Evolutionary conservation across 2,797 vertebrate species (phyloP), one percentile per base, ranked within the genome.

Genomic region (Antennarius maculatus): DNA sequence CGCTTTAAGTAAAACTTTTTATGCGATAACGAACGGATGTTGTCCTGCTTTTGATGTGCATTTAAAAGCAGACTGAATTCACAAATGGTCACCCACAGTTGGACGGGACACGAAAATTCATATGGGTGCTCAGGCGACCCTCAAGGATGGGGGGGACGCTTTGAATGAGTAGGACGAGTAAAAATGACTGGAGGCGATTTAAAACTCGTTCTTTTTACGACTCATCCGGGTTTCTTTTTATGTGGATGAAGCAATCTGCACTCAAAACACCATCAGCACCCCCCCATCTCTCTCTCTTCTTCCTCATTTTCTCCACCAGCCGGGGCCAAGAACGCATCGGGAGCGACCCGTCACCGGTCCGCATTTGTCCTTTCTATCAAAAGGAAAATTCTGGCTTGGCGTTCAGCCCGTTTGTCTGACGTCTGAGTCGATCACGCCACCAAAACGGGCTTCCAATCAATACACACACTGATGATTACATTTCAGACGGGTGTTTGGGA

Each of bases 401-500:
- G 18, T 56, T 76, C 54, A 12, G 76, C 53, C 77, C 88, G 72
- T 90, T 86, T 90, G 83, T 86, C 80, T 76, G 68, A 54, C 27
- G 7, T 76, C 80, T 56, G 64, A 85, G 85, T 82, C 84, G 84
- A 77, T 79, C 83, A 59, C 56, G 39, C 59, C 75, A 50, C 71
- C 84, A 87, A 23, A 83, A 84, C 77, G 83, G 78, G 66, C 79
- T 71, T 61, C 79, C 60, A 80, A 74, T 83, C 71, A 74, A 69
- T 66, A 73, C 81, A 86, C 84, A 87, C 81, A 78, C 2, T 56
- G 76, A 81, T 86, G 80, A 89, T 89, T 87, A 82, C 77, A 80
- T 78, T 85, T 83, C 80, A 77, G 78, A 71, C 54, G 88, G 72
- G 51, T 81, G 53, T 87, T 89, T 82, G 83, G 74, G 71, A 69